Evolutionary conservation across 2,113 vertebrate species (phyloP).

Genomic region (Barnardius zonarius): DNA sequence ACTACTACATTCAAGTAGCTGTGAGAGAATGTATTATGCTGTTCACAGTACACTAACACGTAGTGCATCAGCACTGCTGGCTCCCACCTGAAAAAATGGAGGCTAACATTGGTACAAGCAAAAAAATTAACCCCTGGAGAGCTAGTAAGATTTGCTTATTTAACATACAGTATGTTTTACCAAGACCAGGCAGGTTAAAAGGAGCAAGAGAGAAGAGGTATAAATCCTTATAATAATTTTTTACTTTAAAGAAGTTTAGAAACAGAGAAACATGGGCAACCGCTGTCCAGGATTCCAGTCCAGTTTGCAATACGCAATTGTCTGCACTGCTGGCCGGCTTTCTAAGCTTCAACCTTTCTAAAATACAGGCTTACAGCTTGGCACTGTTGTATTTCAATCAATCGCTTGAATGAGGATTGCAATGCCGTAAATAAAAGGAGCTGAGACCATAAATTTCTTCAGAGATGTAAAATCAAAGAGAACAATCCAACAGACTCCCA

Average conservation of each 20-base stretch:
- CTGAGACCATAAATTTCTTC: constrained; percentile 69
- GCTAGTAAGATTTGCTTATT: background rate
- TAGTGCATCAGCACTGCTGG: background rate
- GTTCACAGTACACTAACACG: background rate
- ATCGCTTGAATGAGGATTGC: constrained; percentile 57
- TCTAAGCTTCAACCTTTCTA: constrained; percentile 44
- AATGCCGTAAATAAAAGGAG: constrained; percentile 72
- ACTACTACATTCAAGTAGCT: background rate
- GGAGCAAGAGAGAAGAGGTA: background rate
- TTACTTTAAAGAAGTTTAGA: background rate
- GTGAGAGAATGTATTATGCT: background rate
- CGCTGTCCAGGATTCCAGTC: background rate
- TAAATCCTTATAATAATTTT: background rate
- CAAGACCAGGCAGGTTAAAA: background rate
- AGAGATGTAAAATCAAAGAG: constrained; percentile 77
- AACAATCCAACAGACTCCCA: constrained; percentile 53
- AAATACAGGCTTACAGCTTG: constrained; percentile 60
- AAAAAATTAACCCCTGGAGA: background rate
- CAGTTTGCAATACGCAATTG: background rate
- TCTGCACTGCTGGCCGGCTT: constrained; percentile 14
- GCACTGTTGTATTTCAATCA: constrained; percentile 75
- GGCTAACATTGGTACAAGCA: background rate
- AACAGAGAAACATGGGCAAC: background rate
- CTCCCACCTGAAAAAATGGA: background rate
- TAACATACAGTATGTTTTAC: background rate